phyloP scores from a whole-genome alignment of 2,113 vertebrate genomes.

The Rallus limicola region DNA sequence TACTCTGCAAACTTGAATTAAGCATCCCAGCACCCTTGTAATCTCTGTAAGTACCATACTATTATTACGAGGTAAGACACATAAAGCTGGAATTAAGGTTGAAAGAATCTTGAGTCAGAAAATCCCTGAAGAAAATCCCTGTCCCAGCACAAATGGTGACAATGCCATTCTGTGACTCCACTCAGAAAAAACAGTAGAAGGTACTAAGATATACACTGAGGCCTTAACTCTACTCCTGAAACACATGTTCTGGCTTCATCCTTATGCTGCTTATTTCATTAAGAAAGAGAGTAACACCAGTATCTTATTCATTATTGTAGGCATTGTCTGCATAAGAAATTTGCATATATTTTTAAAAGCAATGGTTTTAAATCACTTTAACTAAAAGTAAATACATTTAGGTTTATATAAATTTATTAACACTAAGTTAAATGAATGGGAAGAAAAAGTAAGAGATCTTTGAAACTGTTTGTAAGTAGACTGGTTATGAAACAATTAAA shows the following conservation, averaged over 20 bases:
- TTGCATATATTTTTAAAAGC: neutral
- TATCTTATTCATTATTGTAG: neutral
- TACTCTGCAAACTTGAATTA: constrained; percentile 20
- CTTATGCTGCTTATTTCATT: neutral
- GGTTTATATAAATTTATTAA: neutral
- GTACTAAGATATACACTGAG: neutral
- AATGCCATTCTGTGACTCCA: neutral
- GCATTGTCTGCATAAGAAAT: neutral
- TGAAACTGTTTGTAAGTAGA: neutral
- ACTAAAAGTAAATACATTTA: neutral
- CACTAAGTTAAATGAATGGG: neutral
- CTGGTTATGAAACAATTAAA: neutral
- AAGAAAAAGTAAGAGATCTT: neutral
- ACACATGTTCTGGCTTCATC: neutral
- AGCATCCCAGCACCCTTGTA: neutral
- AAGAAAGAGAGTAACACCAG: neutral
- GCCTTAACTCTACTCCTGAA: neutral
- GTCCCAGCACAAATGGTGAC: neutral
- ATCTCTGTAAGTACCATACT: neutral
- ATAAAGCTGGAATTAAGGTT: neutral
- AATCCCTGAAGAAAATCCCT: neutral
- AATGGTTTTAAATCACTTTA: neutral
- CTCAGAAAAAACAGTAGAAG: neutral
- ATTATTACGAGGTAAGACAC: neutral
- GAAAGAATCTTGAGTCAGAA: constrained; percentile 19